phyloP scores from a whole-genome alignment of 2,888 invertebrate genomes.

The Sinhomidia bicolor region DNA sequence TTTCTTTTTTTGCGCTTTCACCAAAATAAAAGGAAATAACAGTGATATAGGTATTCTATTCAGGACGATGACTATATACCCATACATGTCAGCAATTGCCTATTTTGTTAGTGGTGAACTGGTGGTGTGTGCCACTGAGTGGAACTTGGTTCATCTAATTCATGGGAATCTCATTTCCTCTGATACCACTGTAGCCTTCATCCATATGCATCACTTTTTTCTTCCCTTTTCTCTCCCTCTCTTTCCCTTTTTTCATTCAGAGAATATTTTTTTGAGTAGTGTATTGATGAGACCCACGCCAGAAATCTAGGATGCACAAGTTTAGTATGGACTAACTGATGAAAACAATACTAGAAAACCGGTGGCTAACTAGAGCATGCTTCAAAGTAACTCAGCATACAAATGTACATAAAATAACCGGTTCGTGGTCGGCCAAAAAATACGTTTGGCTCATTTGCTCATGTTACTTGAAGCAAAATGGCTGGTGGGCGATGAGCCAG shows the following conservation, averaged over 20 bases:
- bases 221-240: too few relatives aligned
- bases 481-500: constrained; percentile 37
- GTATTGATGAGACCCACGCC: neutral
- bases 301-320: neutral
- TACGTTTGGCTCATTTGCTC: constrained; percentile 6
- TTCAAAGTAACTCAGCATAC: neutral
- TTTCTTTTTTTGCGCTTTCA: constrained; percentile 11
- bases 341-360: neutral
- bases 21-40: neutral
- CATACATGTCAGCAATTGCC: neutral
- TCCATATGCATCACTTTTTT: constrained; percentile 39
- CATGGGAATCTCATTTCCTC: constrained; percentile 40
- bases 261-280: constrained; percentile 22
- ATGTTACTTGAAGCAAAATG: constrained; percentile 2
- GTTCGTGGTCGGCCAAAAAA: neutral
- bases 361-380: too few relatives aligned
- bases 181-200: constrained; percentile 17
- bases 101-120: neutral
- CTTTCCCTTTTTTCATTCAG: neutral
- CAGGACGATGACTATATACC: neutral
- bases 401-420: constrained; percentile 1
- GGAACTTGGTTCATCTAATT: neutral
- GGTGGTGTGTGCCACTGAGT: neutral
- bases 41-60: constrained; percentile 20
- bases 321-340: neutral